Evolutionary conservation across 2,797 vertebrate genomes (phyloP), one percentile per base, ranked within the genome.

Genomic region (Cossypha caffra): DNA sequence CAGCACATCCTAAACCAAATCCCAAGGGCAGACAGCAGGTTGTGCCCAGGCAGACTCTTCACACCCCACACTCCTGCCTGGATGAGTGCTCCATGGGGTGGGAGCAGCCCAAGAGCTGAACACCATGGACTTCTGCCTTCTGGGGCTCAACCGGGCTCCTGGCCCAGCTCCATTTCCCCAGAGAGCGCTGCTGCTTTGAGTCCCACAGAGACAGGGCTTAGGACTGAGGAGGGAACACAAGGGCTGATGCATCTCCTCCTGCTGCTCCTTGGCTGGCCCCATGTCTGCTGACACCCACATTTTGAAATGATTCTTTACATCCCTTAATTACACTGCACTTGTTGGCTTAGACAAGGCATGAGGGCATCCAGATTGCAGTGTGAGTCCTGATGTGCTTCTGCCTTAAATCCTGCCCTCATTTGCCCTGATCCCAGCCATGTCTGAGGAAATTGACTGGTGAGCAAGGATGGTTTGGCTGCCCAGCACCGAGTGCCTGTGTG

Each of bases 21-120:
- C 45, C 59, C 7, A 2, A 29, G 29, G 23, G 15, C 1, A 1
- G 31, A 23, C 2, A 4, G 3, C 24, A 5, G 10, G 17, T 6
- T 66, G 50, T 48, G 61, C 24, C 57, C 25, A 0, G 12, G 26
- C 5, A 31, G 31, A 1, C 15, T 21, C 51, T 16, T 29, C 40
- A 21, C 38, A 16, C 23, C 25, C 20, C n/a, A 18, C 16, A 7
- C 25, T 33, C 29, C n/a, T 78, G 63, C 17, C 35, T 38, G 59
- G 18, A 11, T 0, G 0, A 13, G 48, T 3, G 59, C 35, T 66
- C 2, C 2, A 1, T 10, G 24, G 6, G 14, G 2, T 21, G 64
- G 31, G 37, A 50, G 57, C 42, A 69, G 37, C 40, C 38, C 26
- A 0, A 8, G 10, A 40, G 50, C 16, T 11, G 0, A 31, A 20